phyloP scores from a whole-genome alignment of 2,888 invertebrate genomes.

The Matsumyia berberina region DNA sequence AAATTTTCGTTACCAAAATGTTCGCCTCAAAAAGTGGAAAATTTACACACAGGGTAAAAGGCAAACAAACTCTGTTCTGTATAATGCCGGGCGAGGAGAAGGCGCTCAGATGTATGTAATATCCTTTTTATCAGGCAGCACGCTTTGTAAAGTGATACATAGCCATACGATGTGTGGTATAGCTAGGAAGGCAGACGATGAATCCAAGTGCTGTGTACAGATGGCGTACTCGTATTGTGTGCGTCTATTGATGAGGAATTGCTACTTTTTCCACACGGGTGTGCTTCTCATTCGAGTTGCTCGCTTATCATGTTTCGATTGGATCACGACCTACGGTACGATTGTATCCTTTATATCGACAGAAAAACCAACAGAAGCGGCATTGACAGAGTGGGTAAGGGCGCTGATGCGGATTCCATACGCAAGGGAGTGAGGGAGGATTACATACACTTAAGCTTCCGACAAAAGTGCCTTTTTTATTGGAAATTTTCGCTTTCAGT shows the following conservation, averaged over 20 bases:
- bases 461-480: slow-evolving; percentile 55
- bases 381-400: slow-evolving; percentile 10
- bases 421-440: slow-evolving; percentile 4
- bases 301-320: slow-evolving; percentile 65
- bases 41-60: slow-evolving; percentile 47
- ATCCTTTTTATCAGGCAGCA: slow-evolving; percentile 55
- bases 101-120: slow-evolving; percentile 49
- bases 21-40: slow-evolving; percentile 32
- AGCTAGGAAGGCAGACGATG: neutral
- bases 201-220: slow-evolving; percentile 8
- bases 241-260: slow-evolving; percentile 62
- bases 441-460: slow-evolving; percentile 48
- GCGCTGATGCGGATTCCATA: neutral
- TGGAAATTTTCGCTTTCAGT: slow-evolving; percentile 59
- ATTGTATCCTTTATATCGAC: slow-evolving; percentile 37
- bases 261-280: slow-evolving; percentile 35
- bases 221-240: slow-evolving; percentile 15
- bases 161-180: neutral
- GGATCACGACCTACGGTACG: slow-evolving; percentile 59
- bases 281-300: slow-evolving; percentile 37
- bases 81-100: neutral
- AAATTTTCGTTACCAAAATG: slow-evolving; percentile 61
- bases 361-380: slow-evolving; percentile 4
- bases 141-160: slow-evolving; percentile 46
- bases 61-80: slow-evolving; percentile 40